Conservation (phyloP, 2,888 invertebrate genomes). For the Matsumyia berberina region DNA sequence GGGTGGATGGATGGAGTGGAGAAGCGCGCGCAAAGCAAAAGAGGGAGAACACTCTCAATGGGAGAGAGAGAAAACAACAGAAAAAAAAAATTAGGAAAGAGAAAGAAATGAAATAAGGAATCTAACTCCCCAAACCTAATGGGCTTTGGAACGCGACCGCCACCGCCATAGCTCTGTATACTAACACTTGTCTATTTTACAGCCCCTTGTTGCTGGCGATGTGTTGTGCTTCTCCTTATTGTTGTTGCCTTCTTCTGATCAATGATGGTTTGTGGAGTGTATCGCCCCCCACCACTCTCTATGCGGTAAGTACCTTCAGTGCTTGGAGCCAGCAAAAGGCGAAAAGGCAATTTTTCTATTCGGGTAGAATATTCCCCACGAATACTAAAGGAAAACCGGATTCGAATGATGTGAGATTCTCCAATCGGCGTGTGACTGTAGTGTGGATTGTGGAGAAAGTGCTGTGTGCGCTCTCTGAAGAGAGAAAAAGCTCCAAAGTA, state of each 20-base stretch:
- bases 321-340: slow-evolving; percentile 36
- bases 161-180: slow-evolving; percentile 42
- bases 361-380: slow-evolving; percentile 70
- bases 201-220: slow-evolving; percentile 57
- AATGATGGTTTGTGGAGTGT: slow-evolving; percentile 29
- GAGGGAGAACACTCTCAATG: slow-evolving; percentile 50
- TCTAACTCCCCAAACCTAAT: slow-evolving; percentile 76
- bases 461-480: slow-evolving; percentile 16
- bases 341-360: slow-evolving; percentile 60
- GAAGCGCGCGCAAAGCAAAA: slow-evolving; percentile 54
- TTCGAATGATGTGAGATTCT: slow-evolving; percentile 38
- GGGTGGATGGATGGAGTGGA: slow-evolving; percentile 46
- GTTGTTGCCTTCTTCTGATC: slow-evolving; percentile 24
- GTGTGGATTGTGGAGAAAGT: slow-evolving; percentile 57
- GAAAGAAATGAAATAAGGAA: slow-evolving; percentile 73
- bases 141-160: slow-evolving; percentile 59
- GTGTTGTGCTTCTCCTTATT: slow-evolving; percentile 10
- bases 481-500: slow-evolving; percentile 61
- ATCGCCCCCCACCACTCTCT: slow-evolving; percentile 24
- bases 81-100: no score
- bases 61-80: slow-evolving; percentile 22
- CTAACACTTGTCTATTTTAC: slow-evolving; percentile 67
- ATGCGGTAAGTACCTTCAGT: slow-evolving; percentile 1
- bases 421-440: slow-evolving; percentile 7
- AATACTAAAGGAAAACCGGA: slow-evolving; percentile 65